phyloP scores from a whole-genome alignment of 2,113 vertebrate species.

The Chloropsis cyanopogon region DNA sequence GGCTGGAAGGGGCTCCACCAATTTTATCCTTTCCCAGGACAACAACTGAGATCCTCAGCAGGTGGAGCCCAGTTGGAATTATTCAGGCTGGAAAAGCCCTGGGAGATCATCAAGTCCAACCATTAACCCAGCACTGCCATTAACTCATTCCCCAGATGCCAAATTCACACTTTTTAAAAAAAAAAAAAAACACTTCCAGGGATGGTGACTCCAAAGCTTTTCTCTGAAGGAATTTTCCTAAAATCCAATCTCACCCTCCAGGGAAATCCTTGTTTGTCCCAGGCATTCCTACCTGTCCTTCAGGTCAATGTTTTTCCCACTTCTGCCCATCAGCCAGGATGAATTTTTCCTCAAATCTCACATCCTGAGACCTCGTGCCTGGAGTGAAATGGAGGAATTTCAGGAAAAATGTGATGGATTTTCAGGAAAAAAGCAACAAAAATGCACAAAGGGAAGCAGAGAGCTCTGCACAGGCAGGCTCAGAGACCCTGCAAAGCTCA shows the following conservation, averaged over 20 bases:
- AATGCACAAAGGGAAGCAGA: rapidly evolving
- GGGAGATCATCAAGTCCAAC: not conserved
- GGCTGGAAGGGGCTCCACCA: not conserved
- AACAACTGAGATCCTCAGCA: not conserved
- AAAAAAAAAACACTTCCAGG: not conserved
- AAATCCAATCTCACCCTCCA: not conserved
- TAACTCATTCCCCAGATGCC: not conserved
- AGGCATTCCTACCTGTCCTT: not conserved
- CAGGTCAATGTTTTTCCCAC: rapidly evolving
- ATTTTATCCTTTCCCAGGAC: not conserved
- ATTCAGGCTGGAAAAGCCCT: not conserved
- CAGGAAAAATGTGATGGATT: rapidly evolving
- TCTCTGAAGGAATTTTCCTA: not conserved
- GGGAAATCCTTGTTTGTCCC: not conserved
- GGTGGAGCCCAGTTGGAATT: not conserved
- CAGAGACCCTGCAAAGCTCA: not conserved
- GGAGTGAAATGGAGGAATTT: not conserved
- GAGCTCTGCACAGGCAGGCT: not conserved
- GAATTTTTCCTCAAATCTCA: not conserved
- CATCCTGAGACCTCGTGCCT: not conserved
- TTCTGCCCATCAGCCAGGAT: not conserved
- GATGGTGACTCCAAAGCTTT: not conserved
- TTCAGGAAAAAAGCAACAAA: not conserved
- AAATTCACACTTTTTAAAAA: not conserved
- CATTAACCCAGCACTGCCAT: not conserved